Evolutionary conservation across 2,888 invertebrate genomes (phyloP), one percentile per base, ranked within the genome.

Genomic region (Oscheius onirici): DNA sequence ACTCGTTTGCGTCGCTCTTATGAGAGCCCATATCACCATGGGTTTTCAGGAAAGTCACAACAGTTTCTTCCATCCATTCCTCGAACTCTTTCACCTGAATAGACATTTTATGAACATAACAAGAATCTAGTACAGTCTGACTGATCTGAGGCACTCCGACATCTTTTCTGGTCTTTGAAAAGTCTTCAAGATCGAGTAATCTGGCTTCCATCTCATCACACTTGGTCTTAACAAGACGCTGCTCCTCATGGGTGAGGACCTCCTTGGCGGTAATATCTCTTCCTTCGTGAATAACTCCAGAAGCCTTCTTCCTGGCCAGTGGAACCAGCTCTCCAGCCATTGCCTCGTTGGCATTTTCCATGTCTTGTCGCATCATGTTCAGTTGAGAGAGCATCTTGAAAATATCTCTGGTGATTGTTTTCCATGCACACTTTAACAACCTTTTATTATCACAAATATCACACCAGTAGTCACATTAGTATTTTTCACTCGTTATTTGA

Each of bases 281-380:
- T 65, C 85, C 86, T 69, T 86, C 84, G 17, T 80, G 78, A 46
- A 79, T 81, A 3, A 84, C 61, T 0, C 76, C 73, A 24, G 69
- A 69, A n/a, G 82, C 78, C 58, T 86, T 86, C 67, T 86, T 84
- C 57, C 78, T 78, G 0, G 86, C 86, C 17, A 86, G 71, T 15
- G 86, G 86, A 0, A 79, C 82, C 67, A 85, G 71, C 72, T 85
- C 85, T 28, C 83, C 84, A 11, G 86, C 85, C 78, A 86, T 82
- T 11, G 86, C 80, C 2, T 83, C 83, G 55, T 80, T 83, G 15
- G 86, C 86, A 60, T 76, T 79, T 43, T 67, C 66, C 80, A 86
- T 77, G 66, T 86, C 86, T 22, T 55, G 52, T 17, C 74, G 76
- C 86, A 86, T 86, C 80, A 83, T 79, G 54, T 74, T 73, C 52